Evolutionary conservation across 2,797 vertebrate species (phyloP).

Genomic region (Rhinoraja longicauda): DNA sequence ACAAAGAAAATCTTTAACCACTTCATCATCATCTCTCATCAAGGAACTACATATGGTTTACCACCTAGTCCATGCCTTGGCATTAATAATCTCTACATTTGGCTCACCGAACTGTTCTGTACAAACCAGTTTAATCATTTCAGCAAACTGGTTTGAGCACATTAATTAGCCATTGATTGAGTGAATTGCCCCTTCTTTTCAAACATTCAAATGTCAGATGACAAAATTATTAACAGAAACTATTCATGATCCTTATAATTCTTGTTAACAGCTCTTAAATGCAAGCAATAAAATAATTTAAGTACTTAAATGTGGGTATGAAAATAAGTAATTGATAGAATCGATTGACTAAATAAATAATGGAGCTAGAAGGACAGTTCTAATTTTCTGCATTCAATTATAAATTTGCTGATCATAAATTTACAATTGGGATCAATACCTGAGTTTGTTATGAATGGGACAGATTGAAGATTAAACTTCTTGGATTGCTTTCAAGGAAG

Average conservation of each 20-base stretch:
- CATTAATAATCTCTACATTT: background rate
- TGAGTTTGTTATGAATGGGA: slow-evolving; percentile 3
- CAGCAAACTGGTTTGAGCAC: background rate
- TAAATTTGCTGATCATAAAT: background rate
- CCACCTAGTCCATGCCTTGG: background rate
- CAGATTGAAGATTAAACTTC: background rate
- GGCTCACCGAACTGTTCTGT: background rate
- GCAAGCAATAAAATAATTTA: background rate
- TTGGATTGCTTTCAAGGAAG: background rate
- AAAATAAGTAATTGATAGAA: background rate
- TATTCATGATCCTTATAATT: background rate
- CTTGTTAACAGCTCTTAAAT: background rate
- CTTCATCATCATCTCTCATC: background rate
- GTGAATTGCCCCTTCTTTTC: background rate
- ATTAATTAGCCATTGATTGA: background rate
- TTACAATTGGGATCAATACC: background rate
- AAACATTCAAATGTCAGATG: background rate
- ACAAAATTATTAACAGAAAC: background rate
- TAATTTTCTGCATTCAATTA: background rate
- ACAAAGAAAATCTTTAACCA: background rate
- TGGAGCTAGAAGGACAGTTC: background rate
- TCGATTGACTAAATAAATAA: slow-evolving; percentile 13
- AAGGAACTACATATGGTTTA: background rate
- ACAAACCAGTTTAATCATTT: background rate
- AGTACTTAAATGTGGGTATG: background rate